Percentiles rank a stretch among this genome's conserved stretches.
Evolutionary conservation across 2,797 vertebrate genomes (phyloP).

Genomic region (Gouania willdenowi): DNA sequence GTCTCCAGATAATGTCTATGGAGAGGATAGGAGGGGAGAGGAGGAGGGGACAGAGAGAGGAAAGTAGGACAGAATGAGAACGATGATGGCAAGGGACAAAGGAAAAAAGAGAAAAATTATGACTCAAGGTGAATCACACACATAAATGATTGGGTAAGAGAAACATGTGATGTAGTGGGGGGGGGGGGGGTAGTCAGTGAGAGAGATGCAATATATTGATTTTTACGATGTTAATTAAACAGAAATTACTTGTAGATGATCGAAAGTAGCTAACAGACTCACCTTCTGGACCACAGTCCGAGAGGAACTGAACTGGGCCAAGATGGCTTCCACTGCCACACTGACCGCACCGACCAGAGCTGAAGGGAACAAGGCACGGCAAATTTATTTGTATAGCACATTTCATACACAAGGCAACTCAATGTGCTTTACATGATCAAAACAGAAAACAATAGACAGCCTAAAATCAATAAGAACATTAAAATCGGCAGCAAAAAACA

Average conservation of each 20-base stretch:
- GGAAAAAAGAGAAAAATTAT: constrained; percentile 12
- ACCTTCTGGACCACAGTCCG: constrained; percentile 95
- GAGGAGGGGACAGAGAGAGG: background rate
- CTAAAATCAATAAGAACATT: no score
- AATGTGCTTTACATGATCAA: constrained; percentile 38
- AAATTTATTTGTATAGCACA: no score
- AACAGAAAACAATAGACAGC: background rate
- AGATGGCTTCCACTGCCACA: constrained; percentile 87
- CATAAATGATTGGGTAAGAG: constrained; percentile 5
- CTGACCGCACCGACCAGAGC: constrained; percentile 81
- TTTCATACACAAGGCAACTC: no score
- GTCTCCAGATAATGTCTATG: constrained; percentile 91
- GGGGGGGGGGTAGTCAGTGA: background rate
- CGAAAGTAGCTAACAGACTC: no score
- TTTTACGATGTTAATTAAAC: no score
- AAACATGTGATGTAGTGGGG: constrained; percentile 4
- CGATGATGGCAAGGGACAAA: constrained; percentile 20
- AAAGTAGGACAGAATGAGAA: constrained; percentile 13
- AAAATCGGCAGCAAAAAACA: no score
- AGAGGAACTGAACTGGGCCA: constrained; percentile 89
- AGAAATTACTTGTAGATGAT: no score
- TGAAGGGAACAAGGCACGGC: constrained; percentile 60
- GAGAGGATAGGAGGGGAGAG: constrained; percentile 6
- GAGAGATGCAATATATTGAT: no score
- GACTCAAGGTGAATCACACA: constrained; percentile 9